These are phyloP conservation scores for Laodelphax striatellus DNA, from an alignment of 1,140 invertebrate species.

Conservation along the genomic window DNA sequence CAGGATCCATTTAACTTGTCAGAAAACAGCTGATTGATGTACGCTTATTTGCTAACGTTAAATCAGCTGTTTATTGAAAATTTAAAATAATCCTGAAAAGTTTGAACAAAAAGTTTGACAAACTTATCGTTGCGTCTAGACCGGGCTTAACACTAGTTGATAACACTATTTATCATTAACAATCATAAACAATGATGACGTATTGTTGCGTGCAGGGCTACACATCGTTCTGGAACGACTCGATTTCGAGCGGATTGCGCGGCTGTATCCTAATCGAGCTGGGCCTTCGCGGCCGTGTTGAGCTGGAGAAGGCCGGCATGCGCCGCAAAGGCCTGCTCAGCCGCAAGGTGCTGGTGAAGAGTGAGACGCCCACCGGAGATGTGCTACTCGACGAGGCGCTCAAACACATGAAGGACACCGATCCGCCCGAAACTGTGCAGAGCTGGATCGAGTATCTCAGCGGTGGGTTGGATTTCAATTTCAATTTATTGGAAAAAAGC, in stretches of 20 bases:
- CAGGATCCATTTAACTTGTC: no score
- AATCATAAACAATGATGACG: no score
- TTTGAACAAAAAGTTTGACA: no score
- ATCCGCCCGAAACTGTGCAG: constrained; percentile 93
- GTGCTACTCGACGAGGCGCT: constrained; percentile 96
- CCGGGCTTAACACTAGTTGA: no score
- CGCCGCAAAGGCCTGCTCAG: constrained; percentile 78
- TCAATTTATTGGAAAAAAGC: no score
- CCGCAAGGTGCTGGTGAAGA: constrained; percentile 68
- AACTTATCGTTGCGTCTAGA: no score
- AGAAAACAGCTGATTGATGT: no score
- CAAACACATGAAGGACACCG: constrained; percentile 96
- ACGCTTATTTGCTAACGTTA: no score
- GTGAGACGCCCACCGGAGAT: constrained; percentile 91
- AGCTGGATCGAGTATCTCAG: constrained; percentile 99
- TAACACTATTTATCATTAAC: no score
- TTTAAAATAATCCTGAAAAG: no score
- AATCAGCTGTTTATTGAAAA: no score
- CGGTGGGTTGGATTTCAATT: constrained; percentile 46
- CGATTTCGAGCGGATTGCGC: constrained; percentile 95
- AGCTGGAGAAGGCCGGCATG: constrained; percentile 95
- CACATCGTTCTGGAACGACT: constrained; percentile 99
- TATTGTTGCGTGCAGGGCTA: constrained; percentile 97
- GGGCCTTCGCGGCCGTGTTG: constrained; percentile 83
- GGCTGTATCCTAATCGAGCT: constrained; percentile 98